Evolutionary conservation across 2,113 vertebrate species (phyloP).

Genomic region (Clarias macrocephalus): DNA sequence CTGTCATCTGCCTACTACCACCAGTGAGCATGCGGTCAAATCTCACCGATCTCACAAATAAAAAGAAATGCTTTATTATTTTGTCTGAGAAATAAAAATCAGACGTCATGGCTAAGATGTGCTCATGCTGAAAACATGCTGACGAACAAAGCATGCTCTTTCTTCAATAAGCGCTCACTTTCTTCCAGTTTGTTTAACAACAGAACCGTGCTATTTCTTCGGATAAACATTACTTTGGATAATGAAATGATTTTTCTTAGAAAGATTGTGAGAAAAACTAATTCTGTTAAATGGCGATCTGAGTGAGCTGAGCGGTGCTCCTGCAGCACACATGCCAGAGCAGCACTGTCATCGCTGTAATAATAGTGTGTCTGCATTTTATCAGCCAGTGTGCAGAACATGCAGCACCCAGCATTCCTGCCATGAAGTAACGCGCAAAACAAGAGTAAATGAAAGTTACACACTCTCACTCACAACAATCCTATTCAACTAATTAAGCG

Average conservation of each 20-base stretch:
- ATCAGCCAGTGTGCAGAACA: constrained; percentile 38
- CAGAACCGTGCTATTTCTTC: background rate
- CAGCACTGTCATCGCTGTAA: constrained; percentile 65
- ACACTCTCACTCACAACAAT: background rate
- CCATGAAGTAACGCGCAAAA: constrained; percentile 13
- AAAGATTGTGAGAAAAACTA: background rate
- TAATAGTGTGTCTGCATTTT: constrained; percentile 63
- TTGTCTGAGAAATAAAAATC: background rate
- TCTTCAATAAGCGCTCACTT: background rate
- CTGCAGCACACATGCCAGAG: constrained; percentile 53
- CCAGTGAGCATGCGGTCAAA: background rate
- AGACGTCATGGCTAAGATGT: background rate
- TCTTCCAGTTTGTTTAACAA: background rate
- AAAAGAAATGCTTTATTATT: background rate
- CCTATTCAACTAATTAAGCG: constrained; percentile 1
- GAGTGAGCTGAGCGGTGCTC: constrained; percentile 50
- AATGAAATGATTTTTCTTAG: background rate
- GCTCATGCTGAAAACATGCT: background rate
- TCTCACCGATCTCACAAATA: background rate
- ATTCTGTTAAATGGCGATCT: background rate
- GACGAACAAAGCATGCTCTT: background rate
- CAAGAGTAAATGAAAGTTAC: background rate
- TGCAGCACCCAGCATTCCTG: constrained; percentile 35
- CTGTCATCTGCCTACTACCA: background rate
- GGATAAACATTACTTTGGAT: background rate